Conservation (phyloP, 2,888 invertebrate genomes). For the Pristionchus arcanus region DNA sequence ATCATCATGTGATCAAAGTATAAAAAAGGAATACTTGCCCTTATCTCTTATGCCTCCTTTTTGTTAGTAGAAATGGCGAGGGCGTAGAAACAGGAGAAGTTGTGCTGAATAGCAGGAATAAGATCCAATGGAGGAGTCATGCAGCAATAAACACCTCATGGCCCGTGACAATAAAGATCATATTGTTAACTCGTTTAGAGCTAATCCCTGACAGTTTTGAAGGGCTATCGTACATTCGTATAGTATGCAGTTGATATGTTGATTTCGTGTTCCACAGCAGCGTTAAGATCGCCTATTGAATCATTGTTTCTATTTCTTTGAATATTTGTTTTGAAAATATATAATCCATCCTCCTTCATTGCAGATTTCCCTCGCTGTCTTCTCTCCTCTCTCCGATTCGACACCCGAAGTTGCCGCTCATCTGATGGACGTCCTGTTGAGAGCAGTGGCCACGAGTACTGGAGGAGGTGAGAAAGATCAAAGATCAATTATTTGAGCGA, state of each 20-base stretch:
- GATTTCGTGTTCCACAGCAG: background rate
- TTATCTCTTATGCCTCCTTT: no score
- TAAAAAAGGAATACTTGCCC: no score
- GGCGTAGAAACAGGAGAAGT: no score
- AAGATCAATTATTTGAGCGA: background rate
- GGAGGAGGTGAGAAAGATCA: constrained; percentile 38
- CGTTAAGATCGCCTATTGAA: background rate
- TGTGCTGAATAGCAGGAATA: background rate
- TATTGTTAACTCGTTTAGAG: no score
- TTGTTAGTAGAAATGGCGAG: no score
- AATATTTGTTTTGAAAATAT: background rate
- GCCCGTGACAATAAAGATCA: no score
- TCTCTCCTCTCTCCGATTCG: background rate
- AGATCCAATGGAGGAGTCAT: background rate
- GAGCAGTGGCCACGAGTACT: background rate
- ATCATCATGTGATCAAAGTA: no score
- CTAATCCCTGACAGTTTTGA: no score
- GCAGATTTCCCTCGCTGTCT: background rate
- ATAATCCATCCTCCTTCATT: background rate
- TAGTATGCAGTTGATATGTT: no score
- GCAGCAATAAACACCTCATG: no score
- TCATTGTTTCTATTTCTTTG: background rate
- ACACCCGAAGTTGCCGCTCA: constrained; percentile 3
- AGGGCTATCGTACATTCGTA: no score
- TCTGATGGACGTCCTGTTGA: constrained; percentile 8